These are phyloP conservation scores for Stegostoma tigrinum DNA, from an alignment of 2,113 vertebrate species.

Conservation along the genomic window DNA sequence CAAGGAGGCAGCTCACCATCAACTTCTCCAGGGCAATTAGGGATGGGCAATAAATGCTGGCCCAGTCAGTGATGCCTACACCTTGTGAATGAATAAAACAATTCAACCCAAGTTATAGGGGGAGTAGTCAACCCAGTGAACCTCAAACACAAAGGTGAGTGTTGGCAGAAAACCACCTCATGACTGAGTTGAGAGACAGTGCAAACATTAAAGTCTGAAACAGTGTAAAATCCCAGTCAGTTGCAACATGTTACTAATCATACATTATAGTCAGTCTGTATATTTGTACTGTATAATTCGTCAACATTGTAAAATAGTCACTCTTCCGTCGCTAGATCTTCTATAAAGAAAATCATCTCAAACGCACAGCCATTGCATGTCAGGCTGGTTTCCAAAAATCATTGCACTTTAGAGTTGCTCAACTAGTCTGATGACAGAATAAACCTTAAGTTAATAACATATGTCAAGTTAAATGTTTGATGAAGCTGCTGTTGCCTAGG, in stretches of 20 bases:
- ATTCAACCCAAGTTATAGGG: no score
- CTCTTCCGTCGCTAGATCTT: not conserved
- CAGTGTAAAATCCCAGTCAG: not conserved
- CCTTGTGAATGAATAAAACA: no score
- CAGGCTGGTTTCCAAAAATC: not conserved
- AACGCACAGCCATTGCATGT: not conserved
- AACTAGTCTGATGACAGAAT: not conserved
- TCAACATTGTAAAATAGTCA: not conserved
- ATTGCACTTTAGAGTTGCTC: not conserved
- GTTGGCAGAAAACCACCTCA: not conserved
- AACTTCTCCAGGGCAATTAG: no score
- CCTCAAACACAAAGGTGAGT: not conserved
- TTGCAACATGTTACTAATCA: no score
- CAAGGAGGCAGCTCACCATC: no score
- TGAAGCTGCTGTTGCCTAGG: not conserved
- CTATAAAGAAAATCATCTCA: not conserved
- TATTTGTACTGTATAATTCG: no score
- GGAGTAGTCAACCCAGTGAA: not conserved
- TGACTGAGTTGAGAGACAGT: not conserved
- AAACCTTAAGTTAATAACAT: constrained; percentile 2
- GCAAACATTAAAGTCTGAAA: not conserved
- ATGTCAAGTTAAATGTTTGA: not conserved
- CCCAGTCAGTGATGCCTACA: no score
- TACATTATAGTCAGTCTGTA: no score
- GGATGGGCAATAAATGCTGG: no score